Conservation (phyloP, 2,113 vertebrate species). For the Lethenteron reissneri region DNA sequence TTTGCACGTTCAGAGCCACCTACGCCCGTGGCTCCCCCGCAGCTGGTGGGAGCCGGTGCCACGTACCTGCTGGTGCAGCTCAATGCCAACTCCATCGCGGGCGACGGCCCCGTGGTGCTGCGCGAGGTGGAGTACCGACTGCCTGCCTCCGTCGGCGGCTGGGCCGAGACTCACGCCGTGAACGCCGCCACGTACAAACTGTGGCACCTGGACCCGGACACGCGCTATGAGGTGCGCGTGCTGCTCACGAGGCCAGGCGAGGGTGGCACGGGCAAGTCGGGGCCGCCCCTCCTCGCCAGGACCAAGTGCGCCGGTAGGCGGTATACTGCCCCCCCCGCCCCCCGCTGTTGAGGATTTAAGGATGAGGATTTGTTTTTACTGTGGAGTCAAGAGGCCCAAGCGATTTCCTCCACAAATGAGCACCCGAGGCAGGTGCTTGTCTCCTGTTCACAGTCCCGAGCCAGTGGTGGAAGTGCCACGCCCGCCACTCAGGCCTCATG, state of each 20-base stretch:
- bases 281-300: constrained; percentile 69
- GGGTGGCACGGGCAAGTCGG: constrained; percentile 70
- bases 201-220: constrained; percentile 93
- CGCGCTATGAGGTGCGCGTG: constrained; percentile 81
- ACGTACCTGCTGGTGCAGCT: constrained; percentile 89
- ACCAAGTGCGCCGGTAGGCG: constrained; percentile 90
- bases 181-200: constrained; percentile 84
- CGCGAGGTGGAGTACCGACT: constrained; percentile 94
- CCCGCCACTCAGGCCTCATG: too few species aligned
- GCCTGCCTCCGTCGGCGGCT: constrained; percentile 53
- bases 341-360: too few species aligned
- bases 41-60: constrained; percentile 69
- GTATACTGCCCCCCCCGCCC: neutral
- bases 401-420: too few species aligned
- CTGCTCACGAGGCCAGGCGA: constrained; percentile 74
- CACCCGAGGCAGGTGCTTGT: too few species aligned
- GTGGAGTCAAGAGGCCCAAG: too few species aligned
- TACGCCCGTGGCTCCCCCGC: constrained; percentile 77
- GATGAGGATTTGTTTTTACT: too few species aligned
- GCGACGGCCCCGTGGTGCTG: constrained; percentile 80
- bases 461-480: too few species aligned
- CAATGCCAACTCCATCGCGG: constrained; percentile 93
- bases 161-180: constrained; percentile 88
- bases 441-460: too few species aligned
- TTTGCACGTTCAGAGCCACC: constrained; percentile 42